These are phyloP conservation scores for Danio kyathit DNA, from an alignment of 2,797 vertebrate genomes.

Conservation along the genomic window DNA sequence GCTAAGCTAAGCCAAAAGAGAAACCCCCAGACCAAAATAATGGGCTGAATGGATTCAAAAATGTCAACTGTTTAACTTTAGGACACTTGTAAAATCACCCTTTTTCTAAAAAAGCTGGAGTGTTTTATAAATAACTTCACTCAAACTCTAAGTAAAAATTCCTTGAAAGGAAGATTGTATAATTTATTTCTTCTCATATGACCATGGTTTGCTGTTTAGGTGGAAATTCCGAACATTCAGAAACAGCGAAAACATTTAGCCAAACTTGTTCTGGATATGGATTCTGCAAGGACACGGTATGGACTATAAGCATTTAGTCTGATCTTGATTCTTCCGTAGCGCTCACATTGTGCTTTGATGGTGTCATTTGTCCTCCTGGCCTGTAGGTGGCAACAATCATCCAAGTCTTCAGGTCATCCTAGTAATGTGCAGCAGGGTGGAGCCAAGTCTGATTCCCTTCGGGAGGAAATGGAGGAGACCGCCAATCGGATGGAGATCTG, in stretches of 20 bases:
- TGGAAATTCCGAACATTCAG: constrained; percentile 98
- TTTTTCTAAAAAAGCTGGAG: no score
- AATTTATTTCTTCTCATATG: neutral
- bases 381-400: constrained; percentile 94
- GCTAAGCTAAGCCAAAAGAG: no score
- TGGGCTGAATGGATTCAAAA: no score
- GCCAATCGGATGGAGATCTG: constrained; percentile 99
- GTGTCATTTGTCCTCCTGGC: constrained; percentile 50
- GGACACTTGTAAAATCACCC: no score
- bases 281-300: constrained; percentile 93
- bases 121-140: no score
- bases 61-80: no score
- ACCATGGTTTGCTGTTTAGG: constrained; percentile 73
- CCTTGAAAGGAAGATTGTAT: no score
- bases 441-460: constrained; percentile 93
- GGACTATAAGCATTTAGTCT: neutral
- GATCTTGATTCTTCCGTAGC: neutral
- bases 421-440: constrained; percentile 90
- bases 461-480: constrained; percentile 99
- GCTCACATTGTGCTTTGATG: neutral
- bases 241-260: constrained; percentile 99
- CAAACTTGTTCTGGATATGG: constrained; percentile 98
- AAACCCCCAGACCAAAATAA: no score
- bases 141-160: no score
- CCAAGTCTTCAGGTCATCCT: constrained; percentile 93